A percentile compares a stretch with the other conserved stretches of the same genome.
phyloP scores from a whole-genome alignment of 2,113 vertebrate genomes.

The Grammomys dolichurus region DNA sequence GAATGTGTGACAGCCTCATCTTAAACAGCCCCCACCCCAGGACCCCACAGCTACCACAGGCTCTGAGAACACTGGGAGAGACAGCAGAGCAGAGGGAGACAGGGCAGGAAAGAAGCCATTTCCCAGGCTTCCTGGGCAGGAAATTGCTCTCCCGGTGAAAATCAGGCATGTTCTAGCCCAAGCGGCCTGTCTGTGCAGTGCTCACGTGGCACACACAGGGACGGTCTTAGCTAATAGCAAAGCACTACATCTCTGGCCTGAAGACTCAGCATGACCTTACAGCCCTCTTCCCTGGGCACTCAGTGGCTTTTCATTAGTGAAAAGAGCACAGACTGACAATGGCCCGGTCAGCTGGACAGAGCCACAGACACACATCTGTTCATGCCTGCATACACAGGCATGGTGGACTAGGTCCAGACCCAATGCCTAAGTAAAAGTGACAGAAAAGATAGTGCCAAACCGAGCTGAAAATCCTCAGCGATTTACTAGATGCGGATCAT shows the following conservation, averaged over 20 bases:
- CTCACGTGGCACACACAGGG: slow-evolving; percentile 44
- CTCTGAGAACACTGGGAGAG: not conserved
- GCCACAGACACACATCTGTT: not conserved
- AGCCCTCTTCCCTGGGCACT: not conserved
- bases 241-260: not conserved
- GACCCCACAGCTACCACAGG: not conserved
- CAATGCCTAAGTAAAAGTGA: not conserved
- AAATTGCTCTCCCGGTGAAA: slow-evolving; percentile 43
- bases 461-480: not conserved
- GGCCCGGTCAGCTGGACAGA: not conserved
- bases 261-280: not conserved
- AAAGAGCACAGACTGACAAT: not conserved
- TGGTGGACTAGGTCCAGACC: not conserved
- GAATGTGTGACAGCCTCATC: not conserved
- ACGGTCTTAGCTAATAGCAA: slow-evolving; percentile 39
- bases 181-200: slow-evolving; percentile 30
- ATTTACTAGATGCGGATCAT: not conserved
- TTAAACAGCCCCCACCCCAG: not conserved
- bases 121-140: not conserved
- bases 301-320: slow-evolving; percentile 53
- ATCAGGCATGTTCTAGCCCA: slow-evolving; percentile 33
- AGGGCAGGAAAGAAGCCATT: not conserved
- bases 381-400: no score
- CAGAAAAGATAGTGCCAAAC: not conserved
- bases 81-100: not conserved